phyloP scores from a whole-genome alignment of 2,797 vertebrate genomes.

The Darevskia nairensis region DNA sequence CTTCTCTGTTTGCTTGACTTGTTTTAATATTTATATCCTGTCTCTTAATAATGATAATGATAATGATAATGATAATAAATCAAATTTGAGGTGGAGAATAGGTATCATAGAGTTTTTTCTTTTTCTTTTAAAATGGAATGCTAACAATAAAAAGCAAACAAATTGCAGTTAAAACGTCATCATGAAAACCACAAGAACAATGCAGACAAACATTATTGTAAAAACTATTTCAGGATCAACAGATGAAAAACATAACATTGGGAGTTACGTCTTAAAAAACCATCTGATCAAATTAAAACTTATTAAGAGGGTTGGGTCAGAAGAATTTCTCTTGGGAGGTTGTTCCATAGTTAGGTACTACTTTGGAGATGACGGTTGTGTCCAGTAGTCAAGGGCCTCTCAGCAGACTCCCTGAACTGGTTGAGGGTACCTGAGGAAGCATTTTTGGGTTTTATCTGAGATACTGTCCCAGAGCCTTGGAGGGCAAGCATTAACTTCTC shows the following conservation, averaged over 20 bases:
- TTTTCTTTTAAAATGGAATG: background rate
- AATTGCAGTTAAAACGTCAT: conserved; percentile 2
- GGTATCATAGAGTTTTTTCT: background rate
- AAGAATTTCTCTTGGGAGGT: background rate
- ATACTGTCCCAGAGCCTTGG: background rate
- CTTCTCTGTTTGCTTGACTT: background rate
- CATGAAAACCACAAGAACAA: background rate
- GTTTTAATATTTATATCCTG: background rate
- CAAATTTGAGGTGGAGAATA: background rate
- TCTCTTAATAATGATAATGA: background rate
- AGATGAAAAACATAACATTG: no score
- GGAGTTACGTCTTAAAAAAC: no score
- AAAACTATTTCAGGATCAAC: no score
- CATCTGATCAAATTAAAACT: no score
- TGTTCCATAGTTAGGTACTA: background rate
- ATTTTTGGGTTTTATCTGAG: background rate
- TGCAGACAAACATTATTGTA: background rate
- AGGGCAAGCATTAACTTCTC: background rate
- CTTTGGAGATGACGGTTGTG: no score
- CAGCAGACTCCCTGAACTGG: background rate
- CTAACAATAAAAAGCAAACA: background rate
- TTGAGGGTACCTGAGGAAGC: no score
- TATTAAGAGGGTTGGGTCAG: background rate
- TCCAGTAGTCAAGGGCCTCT: background rate
- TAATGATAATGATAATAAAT: background rate